phyloP scores from a whole-genome alignment of 2,113 vertebrate species.

The Bujurquina vittata region DNA sequence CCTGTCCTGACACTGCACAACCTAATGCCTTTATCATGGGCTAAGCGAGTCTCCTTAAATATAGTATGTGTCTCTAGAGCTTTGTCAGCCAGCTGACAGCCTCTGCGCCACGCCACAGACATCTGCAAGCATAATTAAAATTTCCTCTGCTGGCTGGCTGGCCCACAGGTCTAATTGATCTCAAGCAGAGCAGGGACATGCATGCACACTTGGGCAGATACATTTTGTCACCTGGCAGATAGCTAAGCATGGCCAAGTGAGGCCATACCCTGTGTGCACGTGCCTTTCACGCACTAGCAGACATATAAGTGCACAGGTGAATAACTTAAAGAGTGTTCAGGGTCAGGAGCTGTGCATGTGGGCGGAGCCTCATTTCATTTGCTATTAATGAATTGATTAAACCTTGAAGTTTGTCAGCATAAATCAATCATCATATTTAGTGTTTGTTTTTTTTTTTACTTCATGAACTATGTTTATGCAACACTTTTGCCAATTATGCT shows the following conservation, averaged over 20 bases:
- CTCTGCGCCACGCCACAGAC: slow-evolving; percentile 36
- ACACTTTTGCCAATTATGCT: slow-evolving; percentile 41
- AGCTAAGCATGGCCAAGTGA: neutral
- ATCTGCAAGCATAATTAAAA: slow-evolving; percentile 69
- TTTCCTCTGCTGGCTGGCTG: slow-evolving; percentile 47
- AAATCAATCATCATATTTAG: slow-evolving; percentile 47
- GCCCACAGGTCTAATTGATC: slow-evolving; percentile 64
- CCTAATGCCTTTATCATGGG: slow-evolving; percentile 43
- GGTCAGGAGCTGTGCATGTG: neutral
- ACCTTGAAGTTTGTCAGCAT: neutral
- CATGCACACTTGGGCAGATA: neutral
- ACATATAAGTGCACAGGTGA: slow-evolving; percentile 4
- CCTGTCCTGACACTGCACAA: neutral
- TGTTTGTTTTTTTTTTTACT: slow-evolving; percentile 29
- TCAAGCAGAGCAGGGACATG: slow-evolving; percentile 45
- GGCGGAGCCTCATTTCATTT: slow-evolving; percentile 4
- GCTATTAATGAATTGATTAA: slow-evolving; percentile 57
- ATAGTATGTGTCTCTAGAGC: slow-evolving; percentile 25
- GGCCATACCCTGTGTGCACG: neutral
- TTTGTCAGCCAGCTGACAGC: slow-evolving; percentile 47
- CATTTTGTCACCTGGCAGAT: neutral
- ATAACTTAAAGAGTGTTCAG: neutral
- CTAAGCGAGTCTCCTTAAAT: slow-evolving; percentile 46
- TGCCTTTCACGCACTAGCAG: neutral
- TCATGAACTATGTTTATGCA: slow-evolving; percentile 21